phyloP scores from a whole-genome alignment of 2,888 invertebrate species.

The Chironomus riparius region DNA sequence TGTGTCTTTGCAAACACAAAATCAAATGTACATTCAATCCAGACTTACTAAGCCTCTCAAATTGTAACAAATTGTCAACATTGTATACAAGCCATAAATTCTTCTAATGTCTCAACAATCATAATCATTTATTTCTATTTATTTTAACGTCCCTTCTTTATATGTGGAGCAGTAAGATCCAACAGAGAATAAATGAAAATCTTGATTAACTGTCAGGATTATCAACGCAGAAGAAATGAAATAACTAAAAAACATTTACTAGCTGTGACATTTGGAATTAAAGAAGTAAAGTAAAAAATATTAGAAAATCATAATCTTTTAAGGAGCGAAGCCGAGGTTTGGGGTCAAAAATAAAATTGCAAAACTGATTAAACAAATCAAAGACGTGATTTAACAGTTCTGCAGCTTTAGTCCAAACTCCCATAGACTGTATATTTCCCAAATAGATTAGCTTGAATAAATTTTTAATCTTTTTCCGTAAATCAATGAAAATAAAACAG shows the following conservation, averaged over 20 bases:
- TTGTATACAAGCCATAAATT: slow-evolving; percentile 1
- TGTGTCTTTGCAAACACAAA: not conserved
- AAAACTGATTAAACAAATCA: too few relatives aligned
- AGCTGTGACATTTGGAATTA: too few relatives aligned
- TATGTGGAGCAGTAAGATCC: not conserved
- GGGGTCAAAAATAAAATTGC: too few relatives aligned
- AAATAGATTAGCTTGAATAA: too few relatives aligned
- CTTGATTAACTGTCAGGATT: slow-evolving; percentile 3
- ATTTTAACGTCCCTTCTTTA: not conserved
- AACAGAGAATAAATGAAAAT: not conserved
- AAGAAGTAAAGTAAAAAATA: too few relatives aligned
- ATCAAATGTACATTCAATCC: not conserved
- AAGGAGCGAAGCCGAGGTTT: too few relatives aligned
- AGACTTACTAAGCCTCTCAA: not conserved
- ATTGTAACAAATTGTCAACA: slow-evolving; percentile 23
- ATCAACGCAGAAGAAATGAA: not conserved
- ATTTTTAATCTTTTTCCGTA: too few relatives aligned
- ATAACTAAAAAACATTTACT: not conserved
- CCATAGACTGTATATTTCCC: too few relatives aligned
- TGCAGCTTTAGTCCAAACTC: too few relatives aligned
- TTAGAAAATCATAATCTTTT: too few relatives aligned
- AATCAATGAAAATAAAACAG: too few relatives aligned
- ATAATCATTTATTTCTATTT: slow-evolving; percentile 4
- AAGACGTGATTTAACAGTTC: too few relatives aligned
- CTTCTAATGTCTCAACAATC: not conserved